These are phyloP conservation scores for Troides oblongomaculatus DNA, from an alignment of 2,888 invertebrate species.

Conservation along the genomic window DNA sequence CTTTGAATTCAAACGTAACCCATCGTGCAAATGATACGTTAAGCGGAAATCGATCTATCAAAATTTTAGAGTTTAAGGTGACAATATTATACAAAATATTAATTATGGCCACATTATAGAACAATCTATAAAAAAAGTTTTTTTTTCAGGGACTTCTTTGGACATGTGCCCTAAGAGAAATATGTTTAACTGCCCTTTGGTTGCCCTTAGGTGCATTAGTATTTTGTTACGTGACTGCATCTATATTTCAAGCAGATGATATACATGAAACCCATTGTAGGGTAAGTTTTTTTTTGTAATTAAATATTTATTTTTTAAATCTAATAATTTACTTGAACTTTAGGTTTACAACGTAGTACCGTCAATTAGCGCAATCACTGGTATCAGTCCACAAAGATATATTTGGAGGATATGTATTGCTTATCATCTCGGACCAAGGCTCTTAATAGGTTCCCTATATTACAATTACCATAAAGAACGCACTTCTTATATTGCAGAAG, in stretches of 20 bases:
- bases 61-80: conserved; percentile 68
- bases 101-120: neutral
- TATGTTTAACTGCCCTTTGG: conserved; percentile 90
- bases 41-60: conserved; percentile 56
- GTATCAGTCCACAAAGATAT: conserved; percentile 94
- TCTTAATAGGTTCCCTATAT: conserved; percentile 93
- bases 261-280: conserved; percentile 97
- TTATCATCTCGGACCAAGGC: conserved; percentile 93
- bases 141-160: conserved; percentile 81
- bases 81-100: conserved; percentile 18
- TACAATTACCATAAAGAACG: conserved; percentile 88
- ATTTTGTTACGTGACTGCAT: conserved; percentile 93
- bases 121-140: conserved; percentile 28
- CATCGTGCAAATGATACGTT: conserved; percentile 59
- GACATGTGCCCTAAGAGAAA: conserved; percentile 87
- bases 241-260: conserved; percentile 94
- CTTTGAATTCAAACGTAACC: conserved; percentile 60
- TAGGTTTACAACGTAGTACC: conserved; percentile 97
- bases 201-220: conserved; percentile 92
- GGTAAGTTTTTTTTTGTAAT: conserved; percentile 80
- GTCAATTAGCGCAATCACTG: conserved; percentile 97
- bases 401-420: conserved; percentile 96
- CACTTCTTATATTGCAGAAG: conserved; percentile 79
- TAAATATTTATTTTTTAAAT: conserved; percentile 1
- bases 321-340: conserved; percentile 36